These are phyloP conservation scores for Acanthiza pusilla DNA, from an alignment of 2,797 vertebrate genomes.

Conservation along the genomic window DNA sequence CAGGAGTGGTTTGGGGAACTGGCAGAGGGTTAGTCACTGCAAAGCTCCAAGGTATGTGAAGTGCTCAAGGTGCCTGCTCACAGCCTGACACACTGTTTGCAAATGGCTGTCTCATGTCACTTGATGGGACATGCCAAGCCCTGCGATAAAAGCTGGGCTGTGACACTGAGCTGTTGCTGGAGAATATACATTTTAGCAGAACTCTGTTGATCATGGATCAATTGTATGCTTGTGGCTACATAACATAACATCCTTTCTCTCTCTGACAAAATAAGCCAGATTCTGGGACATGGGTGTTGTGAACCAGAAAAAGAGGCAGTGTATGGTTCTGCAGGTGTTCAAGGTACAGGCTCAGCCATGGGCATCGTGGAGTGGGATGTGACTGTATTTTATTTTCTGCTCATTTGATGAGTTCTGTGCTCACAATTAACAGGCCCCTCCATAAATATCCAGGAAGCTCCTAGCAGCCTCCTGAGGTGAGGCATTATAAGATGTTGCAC, in stretches of 20 bases:
- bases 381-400: background rate
- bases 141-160: background rate
- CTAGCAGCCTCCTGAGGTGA: background rate
- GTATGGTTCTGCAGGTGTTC: background rate
- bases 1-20: conserved; percentile 43
- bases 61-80: background rate
- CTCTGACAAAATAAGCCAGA: background rate
- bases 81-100: background rate
- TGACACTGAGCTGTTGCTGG: background rate
- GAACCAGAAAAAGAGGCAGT: background rate
- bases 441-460: background rate
- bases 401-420: background rate
- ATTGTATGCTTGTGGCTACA: background rate
- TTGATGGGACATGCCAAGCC: background rate
- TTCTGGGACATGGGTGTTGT: background rate
- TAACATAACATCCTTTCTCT: background rate
- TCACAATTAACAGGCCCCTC: background rate
- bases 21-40: conserved; percentile 5
- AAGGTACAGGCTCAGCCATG: background rate
- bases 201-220: background rate
- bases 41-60: background rate
- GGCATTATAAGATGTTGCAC: background rate
- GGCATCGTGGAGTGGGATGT: background rate
- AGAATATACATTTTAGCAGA: background rate
- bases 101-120: background rate